Base-by-base conservation (phyloP, 2,888 invertebrate genomes). In the Chalcis sispes region DNA sequence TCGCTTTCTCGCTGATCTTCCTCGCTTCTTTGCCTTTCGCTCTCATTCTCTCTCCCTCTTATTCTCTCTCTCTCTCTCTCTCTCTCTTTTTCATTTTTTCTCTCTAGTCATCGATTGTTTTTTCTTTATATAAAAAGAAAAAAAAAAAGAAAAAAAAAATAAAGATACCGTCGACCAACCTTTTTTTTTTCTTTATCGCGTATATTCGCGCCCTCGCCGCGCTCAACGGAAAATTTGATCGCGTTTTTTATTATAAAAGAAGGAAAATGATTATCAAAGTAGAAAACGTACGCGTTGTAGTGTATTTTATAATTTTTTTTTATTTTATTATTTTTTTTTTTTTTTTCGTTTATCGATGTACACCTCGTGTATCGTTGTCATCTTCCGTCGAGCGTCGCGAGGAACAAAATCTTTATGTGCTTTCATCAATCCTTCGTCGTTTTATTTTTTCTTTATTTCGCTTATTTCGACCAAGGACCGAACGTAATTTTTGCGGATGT, bases 401-500 rank as follows among this genome's bases (percentile, higher is more conserved):
- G 42, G 2, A 13, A 62, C 23, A 18, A 8, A n/a, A 1, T 2
- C 15, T 42, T 4, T 25, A 29, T 64, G 36, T 70, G 50, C 54
- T 73, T 73, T 70, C 66, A 74, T 77, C 71, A 72, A 69, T 73
- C 77, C 72, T 73, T 74, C 73, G 66, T 66, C 32, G 4, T 54
- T 67, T 65, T 59, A 46, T 23, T 58, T 20, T 58, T 61, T 67
- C 54, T 52, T 13, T 20, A 20, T 15, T 75, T 64, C 42, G 20
- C 52, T 75, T 61, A 59, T 61, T 62, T 65, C 36, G 52, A 76
- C 73, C 76, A 77, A 79, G 77, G 69, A 71, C 75, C 75, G 79
- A 78, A 46, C 66, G 65, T 69, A 67, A 75, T 67, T 74, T 75
- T 69, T 61, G 59, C 29, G 23, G 50, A 67, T 64, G 27, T 72